Percentiles rank a stretch among this genome's conserved stretches.
Evolutionary conservation across 2,113 vertebrate species (phyloP).

Genomic region (Fulica atra): DNA sequence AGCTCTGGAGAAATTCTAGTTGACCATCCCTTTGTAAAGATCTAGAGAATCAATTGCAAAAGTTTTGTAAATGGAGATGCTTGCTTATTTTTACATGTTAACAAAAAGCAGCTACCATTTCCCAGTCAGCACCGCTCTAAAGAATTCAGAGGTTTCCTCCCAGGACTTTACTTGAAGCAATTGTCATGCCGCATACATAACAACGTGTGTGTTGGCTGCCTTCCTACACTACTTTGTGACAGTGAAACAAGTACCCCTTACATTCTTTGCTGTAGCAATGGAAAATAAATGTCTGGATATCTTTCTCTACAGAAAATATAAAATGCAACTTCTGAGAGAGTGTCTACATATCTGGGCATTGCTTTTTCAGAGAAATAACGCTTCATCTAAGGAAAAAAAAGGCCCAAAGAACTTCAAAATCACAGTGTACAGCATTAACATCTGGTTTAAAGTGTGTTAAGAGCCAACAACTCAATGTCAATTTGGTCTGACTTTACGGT

Average conservation of each 20-base stretch:
- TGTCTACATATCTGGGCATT: background rate
- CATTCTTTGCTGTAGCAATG: background rate
- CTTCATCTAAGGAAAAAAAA: background rate
- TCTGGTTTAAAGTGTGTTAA: slow-evolving; percentile 74
- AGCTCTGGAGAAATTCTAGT: background rate
- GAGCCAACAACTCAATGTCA: slow-evolving; percentile 76
- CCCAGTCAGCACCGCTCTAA: background rate
- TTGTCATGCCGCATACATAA: background rate
- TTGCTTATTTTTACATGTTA: background rate
- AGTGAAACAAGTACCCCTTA: background rate
- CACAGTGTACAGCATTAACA: slow-evolving; percentile 51
- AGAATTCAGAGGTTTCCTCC: background rate
- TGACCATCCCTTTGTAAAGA: background rate
- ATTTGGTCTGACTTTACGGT: slow-evolving; percentile 70
- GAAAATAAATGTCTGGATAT: background rate
- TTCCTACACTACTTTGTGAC: background rate
- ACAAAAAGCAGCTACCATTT: background rate
- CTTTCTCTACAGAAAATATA: background rate
- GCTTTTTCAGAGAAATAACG: background rate
- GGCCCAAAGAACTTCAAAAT: background rate
- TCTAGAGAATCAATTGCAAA: background rate
- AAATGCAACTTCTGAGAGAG: background rate
- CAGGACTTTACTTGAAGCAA: background rate
- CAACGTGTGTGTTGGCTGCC: background rate
- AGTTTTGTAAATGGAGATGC: background rate